Conservation (phyloP, 2,888 invertebrate genomes). For the Mythimna loreyi region DNA sequence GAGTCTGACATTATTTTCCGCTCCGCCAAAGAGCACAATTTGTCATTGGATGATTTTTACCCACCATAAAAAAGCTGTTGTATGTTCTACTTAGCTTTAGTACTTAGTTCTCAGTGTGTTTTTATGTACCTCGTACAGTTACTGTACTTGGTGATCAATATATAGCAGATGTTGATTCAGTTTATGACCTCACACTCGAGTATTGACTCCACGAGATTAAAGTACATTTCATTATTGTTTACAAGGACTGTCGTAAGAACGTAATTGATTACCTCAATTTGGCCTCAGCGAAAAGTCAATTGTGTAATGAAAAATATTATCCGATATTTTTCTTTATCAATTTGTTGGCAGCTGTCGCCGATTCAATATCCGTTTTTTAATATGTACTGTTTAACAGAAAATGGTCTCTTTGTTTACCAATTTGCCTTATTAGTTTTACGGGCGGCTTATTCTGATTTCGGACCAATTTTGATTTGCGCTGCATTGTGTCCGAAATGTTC, state of each 20-base stretch:
- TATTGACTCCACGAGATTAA: constrained; percentile 37
- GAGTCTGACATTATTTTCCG: too few species aligned
- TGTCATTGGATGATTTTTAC: too few species aligned
- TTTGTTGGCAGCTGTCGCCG: constrained; percentile 15
- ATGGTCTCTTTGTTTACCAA: neutral
- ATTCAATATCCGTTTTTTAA: constrained; percentile 7
- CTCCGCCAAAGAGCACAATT: too few species aligned
- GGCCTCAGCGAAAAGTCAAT: constrained; percentile 2
- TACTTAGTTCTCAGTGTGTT: constrained; percentile 12
- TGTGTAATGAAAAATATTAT: constrained; percentile 2
- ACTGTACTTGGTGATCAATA: constrained; percentile 11
- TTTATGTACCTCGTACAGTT: constrained; percentile 5
- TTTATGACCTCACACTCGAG: constrained; percentile 3
- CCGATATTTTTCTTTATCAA: constrained; percentile 14
- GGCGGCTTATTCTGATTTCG: neutral
- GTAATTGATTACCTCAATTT: constrained; percentile 30
- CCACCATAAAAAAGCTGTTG: too few species aligned
- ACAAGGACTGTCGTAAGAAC: neutral
- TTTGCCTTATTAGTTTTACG: neutral
- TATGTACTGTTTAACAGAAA: constrained; percentile 6
- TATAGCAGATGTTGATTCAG: constrained; percentile 44
- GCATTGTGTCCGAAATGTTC: neutral
- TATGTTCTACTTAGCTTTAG: too few species aligned
- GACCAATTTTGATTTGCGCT: neutral
- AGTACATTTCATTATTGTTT: constrained; percentile 14